Evolutionary conservation across 2,888 invertebrate genomes (phyloP).

Genomic region (Griposia aprilina): DNA sequence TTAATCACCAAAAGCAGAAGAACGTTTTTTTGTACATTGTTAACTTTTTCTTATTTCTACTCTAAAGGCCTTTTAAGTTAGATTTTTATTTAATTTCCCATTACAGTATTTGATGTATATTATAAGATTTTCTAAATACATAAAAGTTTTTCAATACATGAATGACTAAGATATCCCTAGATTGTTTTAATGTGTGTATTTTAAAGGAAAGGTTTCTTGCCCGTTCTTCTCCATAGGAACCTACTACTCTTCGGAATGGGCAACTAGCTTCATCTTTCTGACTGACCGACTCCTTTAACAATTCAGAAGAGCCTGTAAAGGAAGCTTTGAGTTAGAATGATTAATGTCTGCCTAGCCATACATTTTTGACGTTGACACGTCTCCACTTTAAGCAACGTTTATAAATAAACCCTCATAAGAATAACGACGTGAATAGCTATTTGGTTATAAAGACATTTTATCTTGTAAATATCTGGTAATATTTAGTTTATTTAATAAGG

Average conservation of each 20-base stretch:
- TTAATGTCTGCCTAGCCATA: background rate
- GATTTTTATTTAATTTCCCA: too few species aligned
- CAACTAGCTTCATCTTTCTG: background rate
- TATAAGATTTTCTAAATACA: too few species aligned
- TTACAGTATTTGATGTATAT: too few species aligned
- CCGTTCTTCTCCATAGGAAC: background rate
- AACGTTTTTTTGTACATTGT: too few species aligned
- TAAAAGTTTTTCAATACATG: too few species aligned
- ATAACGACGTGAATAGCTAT: too few species aligned
- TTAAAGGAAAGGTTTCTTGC: background rate
- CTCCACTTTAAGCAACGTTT: background rate
- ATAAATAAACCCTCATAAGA: background rate
- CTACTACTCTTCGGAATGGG: background rate
- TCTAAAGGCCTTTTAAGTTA: too few species aligned
- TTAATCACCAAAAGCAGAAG: too few species aligned
- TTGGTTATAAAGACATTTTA: background rate
- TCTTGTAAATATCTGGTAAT: background rate
- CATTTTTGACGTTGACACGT: background rate
- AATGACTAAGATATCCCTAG: too few species aligned
- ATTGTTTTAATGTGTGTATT: too few species aligned
- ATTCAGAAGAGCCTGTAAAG: background rate
- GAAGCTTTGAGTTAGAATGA: background rate
- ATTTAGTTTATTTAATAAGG: background rate
- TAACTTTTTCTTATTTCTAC: too few species aligned
- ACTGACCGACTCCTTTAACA: background rate